Evolutionary conservation across 2,113 vertebrate genomes (phyloP), one percentile per base, ranked within the genome.

Genomic region (Myodes glareolus): DNA sequence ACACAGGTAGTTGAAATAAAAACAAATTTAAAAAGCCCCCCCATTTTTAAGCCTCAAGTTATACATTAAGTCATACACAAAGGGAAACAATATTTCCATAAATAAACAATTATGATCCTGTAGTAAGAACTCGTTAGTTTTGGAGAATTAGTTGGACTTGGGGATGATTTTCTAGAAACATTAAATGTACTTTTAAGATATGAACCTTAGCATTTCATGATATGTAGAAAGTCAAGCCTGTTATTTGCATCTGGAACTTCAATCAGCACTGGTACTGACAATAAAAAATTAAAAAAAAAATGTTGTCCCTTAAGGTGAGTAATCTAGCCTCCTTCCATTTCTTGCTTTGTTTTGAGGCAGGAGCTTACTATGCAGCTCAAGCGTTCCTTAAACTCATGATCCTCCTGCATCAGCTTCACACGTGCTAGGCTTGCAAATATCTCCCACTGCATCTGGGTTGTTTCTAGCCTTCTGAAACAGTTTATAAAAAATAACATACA

Each of bases 281-380:
- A 76, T 65, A 42, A 95, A 95, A n/a, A 58, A 21, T 58, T 77
- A 58, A 95, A 94, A 39, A 45, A n/a, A 90, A 39, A 67, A 39
- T 92, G 91, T 12, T 92, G 87, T 81, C 12, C 3, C 3, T 19
- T 50, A 67, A 67, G 52, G 50, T 89, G n/a, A 93, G 47, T 77
- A 90, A 65, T 89, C n/a, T 25, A 87, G 4, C 17, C 5, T 47
- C 11, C 25, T 45, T 42, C 13, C 21, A 42, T 39, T 21, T 77
- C 12, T 75, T 67, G 17, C 17, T n/a, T 80, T 50, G 70, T 45
- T 77, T 45, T 47, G 76, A 31, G 76, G 33, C 27, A 77, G 5
- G 5, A 29, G 55, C 31, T 52, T 52, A 52, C 16, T 80, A 11
- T 80, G 77, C 6, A 31, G 31, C 16, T 0, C 50, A 80, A 19